Evolutionary conservation across 1,140 invertebrate genomes (phyloP).

Genomic region (Dysdera silvatica): DNA sequence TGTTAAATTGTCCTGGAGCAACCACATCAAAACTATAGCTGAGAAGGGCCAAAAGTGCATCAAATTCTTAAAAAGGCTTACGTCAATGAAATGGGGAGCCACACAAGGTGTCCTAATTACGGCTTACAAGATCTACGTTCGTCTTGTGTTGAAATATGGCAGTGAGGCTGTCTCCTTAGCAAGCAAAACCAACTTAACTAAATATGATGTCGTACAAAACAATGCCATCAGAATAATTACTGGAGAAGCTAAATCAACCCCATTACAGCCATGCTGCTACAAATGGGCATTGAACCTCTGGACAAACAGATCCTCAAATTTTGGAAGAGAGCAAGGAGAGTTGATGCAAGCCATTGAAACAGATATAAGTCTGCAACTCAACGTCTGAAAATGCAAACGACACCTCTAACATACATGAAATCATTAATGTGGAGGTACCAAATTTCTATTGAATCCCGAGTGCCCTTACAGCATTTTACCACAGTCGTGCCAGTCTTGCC

Average conservation of each 20-base stretch:
- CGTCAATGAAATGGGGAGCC: slow-evolving; percentile 4
- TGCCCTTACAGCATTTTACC: too few species aligned
- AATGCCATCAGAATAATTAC: slow-evolving; percentile 6
- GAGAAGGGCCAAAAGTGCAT: background rate
- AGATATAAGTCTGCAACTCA: too few species aligned
- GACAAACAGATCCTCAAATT: too few species aligned
- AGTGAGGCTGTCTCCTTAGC: background rate
- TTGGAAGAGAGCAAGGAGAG: too few species aligned
- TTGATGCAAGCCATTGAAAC: too few species aligned
- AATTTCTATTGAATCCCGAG: too few species aligned
- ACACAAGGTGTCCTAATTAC: slow-evolving; percentile 1
- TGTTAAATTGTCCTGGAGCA: slow-evolving; percentile 13
- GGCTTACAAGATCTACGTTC: background rate
- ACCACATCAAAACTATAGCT: background rate
- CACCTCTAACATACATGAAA: too few species aligned
- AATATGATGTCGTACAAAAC: background rate
- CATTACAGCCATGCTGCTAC: background rate
- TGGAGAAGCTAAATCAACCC: slow-evolving; percentile 1
- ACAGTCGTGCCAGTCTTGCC: too few species aligned
- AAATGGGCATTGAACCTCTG: slow-evolving; percentile 9
- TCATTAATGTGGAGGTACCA: too few species aligned
- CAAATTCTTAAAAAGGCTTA: slow-evolving; percentile 8
- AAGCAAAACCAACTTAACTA: background rate
- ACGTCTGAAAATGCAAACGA: too few species aligned
- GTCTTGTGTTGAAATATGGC: background rate